These are phyloP conservation scores for Leucoraja erinaceus DNA, from an alignment of 2,113 vertebrate species.

Conservation along the genomic window DNA sequence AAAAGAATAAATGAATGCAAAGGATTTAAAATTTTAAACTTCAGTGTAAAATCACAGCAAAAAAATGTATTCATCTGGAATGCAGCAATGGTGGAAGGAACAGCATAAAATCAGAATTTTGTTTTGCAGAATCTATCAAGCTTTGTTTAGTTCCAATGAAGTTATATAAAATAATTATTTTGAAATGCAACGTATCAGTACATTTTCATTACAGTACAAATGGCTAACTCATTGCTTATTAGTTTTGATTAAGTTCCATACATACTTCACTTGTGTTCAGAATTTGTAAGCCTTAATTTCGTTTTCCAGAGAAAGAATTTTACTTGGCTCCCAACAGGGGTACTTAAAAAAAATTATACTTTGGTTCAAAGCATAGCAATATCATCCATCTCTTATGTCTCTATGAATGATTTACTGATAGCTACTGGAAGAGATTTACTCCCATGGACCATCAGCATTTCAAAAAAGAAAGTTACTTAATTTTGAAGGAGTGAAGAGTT, in stretches of 20 bases:
- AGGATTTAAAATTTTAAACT: constrained; percentile 12
- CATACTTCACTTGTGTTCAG: background rate
- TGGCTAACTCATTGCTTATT: background rate
- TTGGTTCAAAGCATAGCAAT: background rate
- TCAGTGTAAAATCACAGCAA: constrained; percentile 3
- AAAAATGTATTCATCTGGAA: background rate
- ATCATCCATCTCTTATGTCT: background rate
- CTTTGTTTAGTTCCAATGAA: background rate
- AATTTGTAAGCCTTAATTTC: background rate
- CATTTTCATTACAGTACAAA: background rate
- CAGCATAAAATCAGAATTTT: too few relatives aligned
- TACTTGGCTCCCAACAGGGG: background rate
- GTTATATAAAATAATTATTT: background rate
- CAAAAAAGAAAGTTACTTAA: background rate
- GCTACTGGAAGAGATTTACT: background rate
- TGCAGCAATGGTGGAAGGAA: background rate
- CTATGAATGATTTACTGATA: constrained; percentile 22
- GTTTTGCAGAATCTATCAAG: background rate
- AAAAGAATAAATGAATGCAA: constrained; percentile 16
- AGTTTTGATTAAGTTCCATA: background rate
- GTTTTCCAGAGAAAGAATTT: constrained; percentile 10
- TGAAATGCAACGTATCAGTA: background rate
- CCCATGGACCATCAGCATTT: background rate
- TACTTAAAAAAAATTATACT: background rate
- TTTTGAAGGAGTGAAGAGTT: background rate